These are phyloP conservation scores for Caerostris extrusa DNA, from an alignment of 1,140 invertebrate species.

Conservation along the genomic window DNA sequence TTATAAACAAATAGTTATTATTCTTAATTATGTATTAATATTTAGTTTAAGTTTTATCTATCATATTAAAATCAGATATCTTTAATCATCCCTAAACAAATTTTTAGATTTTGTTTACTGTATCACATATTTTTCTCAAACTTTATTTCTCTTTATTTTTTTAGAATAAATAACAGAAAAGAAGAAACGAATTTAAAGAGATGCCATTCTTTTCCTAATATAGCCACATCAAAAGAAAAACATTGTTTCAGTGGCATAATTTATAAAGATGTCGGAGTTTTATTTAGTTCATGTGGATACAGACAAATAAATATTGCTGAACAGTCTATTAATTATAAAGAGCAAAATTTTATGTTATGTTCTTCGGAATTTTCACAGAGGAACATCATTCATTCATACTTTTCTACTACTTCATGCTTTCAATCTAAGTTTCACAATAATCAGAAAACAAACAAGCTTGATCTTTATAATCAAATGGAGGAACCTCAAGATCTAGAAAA, in stretches of 20 bases:
- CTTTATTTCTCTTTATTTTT: not conserved
- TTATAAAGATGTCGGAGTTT: not conserved
- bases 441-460: too few relatives aligned
- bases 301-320: not conserved
- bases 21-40: too few relatives aligned
- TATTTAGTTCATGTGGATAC: not conserved
- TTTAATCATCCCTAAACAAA: too few relatives aligned
- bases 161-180: not conserved
- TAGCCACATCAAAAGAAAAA: not conserved
- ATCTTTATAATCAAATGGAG: not conserved
- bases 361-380: not conserved
- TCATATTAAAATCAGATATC: too few relatives aligned
- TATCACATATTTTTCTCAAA: too few relatives aligned
- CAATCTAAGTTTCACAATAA: not conserved
- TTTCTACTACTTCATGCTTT: not conserved
- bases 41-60: too few relatives aligned
- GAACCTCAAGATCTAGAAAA: not conserved
- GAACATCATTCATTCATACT: not conserved
- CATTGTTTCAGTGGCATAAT: not conserved
- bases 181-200: not conserved
- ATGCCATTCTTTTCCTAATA: slow-evolving; percentile 1
- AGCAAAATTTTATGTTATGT: not conserved
- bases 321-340: not conserved
- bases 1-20: too few relatives aligned
- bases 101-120: too few relatives aligned